These are phyloP conservation scores for Cotesia chilonis DNA, from an alignment of 1,140 invertebrate species.

Conservation along the genomic window DNA sequence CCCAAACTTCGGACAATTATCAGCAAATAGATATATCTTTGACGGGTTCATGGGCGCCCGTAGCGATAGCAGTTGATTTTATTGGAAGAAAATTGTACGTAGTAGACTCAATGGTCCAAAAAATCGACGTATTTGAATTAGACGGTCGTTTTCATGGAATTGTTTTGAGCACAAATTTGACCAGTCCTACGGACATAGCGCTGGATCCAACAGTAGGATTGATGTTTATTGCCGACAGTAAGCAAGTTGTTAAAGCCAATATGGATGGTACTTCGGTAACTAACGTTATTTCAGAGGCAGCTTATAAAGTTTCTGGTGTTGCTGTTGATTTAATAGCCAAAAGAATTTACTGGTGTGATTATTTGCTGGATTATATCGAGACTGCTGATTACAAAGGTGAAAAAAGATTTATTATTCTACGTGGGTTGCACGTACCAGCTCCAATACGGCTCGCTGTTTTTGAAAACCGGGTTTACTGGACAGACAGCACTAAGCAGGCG, in stretches of 20 bases:
- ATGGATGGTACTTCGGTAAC: constrained; percentile 89
- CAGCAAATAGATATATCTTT: constrained; percentile 75
- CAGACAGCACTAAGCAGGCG: constrained; percentile 94
- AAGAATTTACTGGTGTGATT: constrained; percentile 96
- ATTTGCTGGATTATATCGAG: constrained; percentile 95
- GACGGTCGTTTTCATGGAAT: constrained; percentile 86
- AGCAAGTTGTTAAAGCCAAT: constrained; percentile 85
- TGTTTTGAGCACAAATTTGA: constrained; percentile 90
- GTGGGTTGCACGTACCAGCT: constrained; percentile 87
- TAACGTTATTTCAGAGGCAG: constrained; percentile 87
- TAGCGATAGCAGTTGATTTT: constrained; percentile 95
- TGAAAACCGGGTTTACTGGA: constrained; percentile 94
- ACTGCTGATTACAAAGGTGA: constrained; percentile 94
- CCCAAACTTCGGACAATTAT: constrained; percentile 53
- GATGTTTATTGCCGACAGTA: constrained; percentile 95
- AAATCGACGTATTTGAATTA: constrained; percentile 93
- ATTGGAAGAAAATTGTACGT: constrained; percentile 96
- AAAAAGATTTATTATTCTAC: constrained; percentile 78
- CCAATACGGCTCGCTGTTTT: constrained; percentile 86
- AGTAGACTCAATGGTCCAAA: constrained; percentile 90
- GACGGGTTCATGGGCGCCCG: constrained; percentile 86
- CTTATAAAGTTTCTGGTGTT: constrained; percentile 89
- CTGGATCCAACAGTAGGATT: constrained; percentile 89
- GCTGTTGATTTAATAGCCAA: constrained; percentile 87
- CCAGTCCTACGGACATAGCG: constrained; percentile 88